Conservation (phyloP, 2,888 invertebrate genomes). For the Ochlodes sylvanus region DNA sequence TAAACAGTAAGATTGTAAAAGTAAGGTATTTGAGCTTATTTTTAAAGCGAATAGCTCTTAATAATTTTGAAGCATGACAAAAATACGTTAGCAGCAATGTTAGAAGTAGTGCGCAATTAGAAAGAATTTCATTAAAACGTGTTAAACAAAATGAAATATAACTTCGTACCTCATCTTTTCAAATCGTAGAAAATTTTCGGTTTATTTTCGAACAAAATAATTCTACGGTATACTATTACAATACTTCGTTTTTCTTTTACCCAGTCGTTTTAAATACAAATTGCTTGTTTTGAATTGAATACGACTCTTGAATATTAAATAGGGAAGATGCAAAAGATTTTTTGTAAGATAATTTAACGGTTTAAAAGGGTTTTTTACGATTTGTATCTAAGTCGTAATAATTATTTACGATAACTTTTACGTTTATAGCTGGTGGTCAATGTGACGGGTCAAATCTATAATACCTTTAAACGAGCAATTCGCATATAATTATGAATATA, state of each 20-base stretch:
- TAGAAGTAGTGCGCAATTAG: no score
- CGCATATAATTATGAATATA: no score
- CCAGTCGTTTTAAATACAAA: conserved; percentile 43
- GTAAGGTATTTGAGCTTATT: no score
- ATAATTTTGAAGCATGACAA: no score
- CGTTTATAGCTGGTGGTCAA: background rate
- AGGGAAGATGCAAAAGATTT: conserved; percentile 26
- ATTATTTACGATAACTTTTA: background rate
- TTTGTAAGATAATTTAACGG: conserved; percentile 9
- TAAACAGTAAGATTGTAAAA: no score
- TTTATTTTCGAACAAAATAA: conserved; percentile 5
- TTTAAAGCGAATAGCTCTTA: no score
- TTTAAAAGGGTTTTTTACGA: conserved; percentile 1
- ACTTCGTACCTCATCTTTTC: background rate
- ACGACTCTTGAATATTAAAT: conserved; percentile 46
- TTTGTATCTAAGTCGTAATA: background rate
- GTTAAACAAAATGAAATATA: background rate
- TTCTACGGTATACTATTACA: conserved; percentile 1
- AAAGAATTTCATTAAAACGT: no score
- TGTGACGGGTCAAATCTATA: no score
- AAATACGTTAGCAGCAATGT: no score
- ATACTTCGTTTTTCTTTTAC: background rate
- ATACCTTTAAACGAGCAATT: no score
- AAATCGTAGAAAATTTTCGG: background rate
- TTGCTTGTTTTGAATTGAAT: conserved; percentile 46